These are phyloP conservation scores for Abrostola tripartita DNA, from an alignment of 2,888 invertebrate genomes.

Conservation along the genomic window DNA sequence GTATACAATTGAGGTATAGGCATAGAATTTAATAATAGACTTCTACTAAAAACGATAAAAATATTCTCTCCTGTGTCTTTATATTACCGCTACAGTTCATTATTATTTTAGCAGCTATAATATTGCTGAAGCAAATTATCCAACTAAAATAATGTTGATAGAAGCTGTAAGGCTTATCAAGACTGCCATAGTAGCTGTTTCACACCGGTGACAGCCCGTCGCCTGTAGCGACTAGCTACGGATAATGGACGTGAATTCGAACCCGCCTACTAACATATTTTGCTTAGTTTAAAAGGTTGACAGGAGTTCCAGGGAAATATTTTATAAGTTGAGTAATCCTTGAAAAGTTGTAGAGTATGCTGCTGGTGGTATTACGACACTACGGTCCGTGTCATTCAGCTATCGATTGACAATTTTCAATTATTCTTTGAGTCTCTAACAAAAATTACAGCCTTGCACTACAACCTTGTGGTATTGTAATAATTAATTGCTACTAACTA, in stretches of 20 bases:
- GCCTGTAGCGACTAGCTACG: slow-evolving; percentile 1
- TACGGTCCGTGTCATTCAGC: no score
- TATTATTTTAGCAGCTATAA: background rate
- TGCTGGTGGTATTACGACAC: no score
- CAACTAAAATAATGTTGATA: background rate
- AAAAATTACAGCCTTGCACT: no score
- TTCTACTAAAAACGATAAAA: no score
- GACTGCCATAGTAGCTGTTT: background rate
- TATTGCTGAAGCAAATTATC: background rate
- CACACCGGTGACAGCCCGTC: background rate
- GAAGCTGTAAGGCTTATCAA: background rate
- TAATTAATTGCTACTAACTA: no score
- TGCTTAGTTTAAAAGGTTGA: background rate
- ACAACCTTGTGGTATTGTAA: no score
- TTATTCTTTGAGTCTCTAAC: no score
- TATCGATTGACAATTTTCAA: no score
- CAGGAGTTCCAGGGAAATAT: background rate
- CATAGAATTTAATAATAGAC: no score
- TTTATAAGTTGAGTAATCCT: background rate
- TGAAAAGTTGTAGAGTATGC: no score
- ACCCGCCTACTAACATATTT: background rate
- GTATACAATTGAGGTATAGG: no score
- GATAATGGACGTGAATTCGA: background rate
- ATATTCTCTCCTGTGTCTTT: no score
- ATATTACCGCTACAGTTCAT: background rate